Base-by-base conservation (phyloP, 2,113 vertebrate genomes). In the Seriola quinqueradiata region DNA sequence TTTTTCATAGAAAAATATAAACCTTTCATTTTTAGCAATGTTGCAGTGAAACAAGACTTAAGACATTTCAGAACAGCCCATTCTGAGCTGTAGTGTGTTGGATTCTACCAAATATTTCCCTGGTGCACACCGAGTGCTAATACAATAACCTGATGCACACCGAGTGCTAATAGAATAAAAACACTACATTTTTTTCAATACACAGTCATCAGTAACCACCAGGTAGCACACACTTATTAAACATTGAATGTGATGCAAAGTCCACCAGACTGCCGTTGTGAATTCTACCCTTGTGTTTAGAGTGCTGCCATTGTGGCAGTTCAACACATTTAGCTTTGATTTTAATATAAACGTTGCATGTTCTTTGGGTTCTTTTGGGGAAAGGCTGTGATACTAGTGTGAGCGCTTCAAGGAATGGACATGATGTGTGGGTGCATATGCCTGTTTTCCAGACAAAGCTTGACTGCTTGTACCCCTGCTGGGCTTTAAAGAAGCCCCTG, bases 401-500 rank as follows among this genome's bases (percentile, higher is more conserved):
- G 38, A 21, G 16, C 54, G 14, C 8, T 44, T 75, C 32, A 74
- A 71, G 82, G n/a, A 65, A 63, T 50, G 32, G 23, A 46, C 46
- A 34, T 55, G 36, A 66, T 61, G 60, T 48, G 28, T 70, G n/a
- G 74, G 71, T 12, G 21, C 44, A 32, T 14, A 42, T 42, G 72
- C 42, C n/a, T 66, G 19, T 86, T 67, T 71, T 67, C 23, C 19
- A 67, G 72, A 79, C 63, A 83, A 75, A 73, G 52, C 42, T 69
- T 63, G 64, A 63, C 52, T 46, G 38, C 73, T 69, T 64, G 42
- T 40, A 54, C 61, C 34, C 72, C 70, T 61, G 48, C 63, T 87
- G 72, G 54, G 17, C 46, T 58, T 36, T 72, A 68, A 64, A 70
- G 63, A 66, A 65, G 50, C 36, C 63, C 23, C 42, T 38, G 68